Evolutionary conservation across 2,888 invertebrate species (phyloP).

Genomic region (Lasioglossum morio): DNA sequence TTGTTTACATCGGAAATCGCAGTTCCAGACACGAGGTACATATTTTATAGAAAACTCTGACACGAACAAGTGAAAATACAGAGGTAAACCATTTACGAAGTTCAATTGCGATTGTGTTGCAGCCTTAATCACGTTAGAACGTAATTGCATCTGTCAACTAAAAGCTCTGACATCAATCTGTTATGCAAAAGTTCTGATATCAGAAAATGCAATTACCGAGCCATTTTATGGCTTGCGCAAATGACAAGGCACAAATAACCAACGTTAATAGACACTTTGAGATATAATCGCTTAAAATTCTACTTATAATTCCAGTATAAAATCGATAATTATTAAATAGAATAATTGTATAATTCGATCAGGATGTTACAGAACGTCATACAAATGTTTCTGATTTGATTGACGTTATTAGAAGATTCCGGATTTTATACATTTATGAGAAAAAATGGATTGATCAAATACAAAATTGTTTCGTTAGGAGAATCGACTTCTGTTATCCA

Average conservation of each 20-base stretch:
- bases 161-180: slow-evolving; percentile 15
- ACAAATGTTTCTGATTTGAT: background rate
- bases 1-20: slow-evolving; percentile 50
- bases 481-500: background rate
- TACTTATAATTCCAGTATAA: too few relatives aligned
- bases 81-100: background rate
- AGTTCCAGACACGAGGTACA: slow-evolving; percentile 4
- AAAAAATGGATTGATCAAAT: background rate
- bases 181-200: background rate
- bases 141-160: slow-evolving; percentile 15
- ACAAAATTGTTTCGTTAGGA: background rate
- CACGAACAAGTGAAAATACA: background rate
- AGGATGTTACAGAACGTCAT: background rate
- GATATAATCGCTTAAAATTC: background rate
- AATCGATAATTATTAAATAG: background rate
- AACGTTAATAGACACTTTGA: background rate
- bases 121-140: background rate
- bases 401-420: background rate
- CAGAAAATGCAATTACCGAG: background rate
- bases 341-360: background rate
- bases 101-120: slow-evolving; percentile 27
- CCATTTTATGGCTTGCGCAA: background rate
- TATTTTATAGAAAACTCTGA: slow-evolving; percentile 5
- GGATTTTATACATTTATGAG: background rate
- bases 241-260: background rate